Evolutionary conservation across 2,888 invertebrate species (phyloP).

Genomic region (Prionchulus punctatus): DNA sequence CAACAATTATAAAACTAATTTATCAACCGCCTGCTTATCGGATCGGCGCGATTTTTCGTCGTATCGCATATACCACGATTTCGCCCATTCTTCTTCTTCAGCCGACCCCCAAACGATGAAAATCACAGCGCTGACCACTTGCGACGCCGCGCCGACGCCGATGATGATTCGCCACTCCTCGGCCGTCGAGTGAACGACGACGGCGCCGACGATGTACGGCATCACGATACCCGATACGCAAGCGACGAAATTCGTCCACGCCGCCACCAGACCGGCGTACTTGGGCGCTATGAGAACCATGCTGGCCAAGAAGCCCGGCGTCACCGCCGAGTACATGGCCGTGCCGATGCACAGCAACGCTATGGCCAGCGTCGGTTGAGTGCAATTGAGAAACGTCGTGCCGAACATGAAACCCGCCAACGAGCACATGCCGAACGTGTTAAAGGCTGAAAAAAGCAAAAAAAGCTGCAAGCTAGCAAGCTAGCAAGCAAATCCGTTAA

Average conservation of each 20-base stretch:
- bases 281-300: not conserved
- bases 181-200: not conserved
- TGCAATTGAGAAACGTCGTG: not conserved
- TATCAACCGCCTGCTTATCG: too few species aligned
- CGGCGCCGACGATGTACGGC: not conserved
- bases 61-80: too few species aligned
- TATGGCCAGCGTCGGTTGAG: not conserved
- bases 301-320: not conserved
- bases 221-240: not conserved
- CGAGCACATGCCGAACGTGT: not conserved
- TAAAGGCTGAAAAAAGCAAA: not conserved
- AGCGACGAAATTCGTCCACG: not conserved
- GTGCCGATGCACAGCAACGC: not conserved
- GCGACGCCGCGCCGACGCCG: not conserved
- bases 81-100: not conserved
- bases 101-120: not conserved
- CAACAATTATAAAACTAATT: too few species aligned
- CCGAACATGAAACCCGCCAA: not conserved
- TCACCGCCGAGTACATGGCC: not conserved
- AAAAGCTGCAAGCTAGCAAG: too few species aligned
- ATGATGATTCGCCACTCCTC: not conserved
- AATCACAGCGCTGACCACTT: not conserved
- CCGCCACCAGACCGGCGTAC: not conserved
- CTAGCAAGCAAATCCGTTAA: too few species aligned
- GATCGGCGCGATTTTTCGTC: too few species aligned